A percentile compares a stretch with the other conserved stretches of the same genome.
Conservation (phyloP, 2,888 invertebrate genomes). For the Drosophila melanosoma region DNA sequence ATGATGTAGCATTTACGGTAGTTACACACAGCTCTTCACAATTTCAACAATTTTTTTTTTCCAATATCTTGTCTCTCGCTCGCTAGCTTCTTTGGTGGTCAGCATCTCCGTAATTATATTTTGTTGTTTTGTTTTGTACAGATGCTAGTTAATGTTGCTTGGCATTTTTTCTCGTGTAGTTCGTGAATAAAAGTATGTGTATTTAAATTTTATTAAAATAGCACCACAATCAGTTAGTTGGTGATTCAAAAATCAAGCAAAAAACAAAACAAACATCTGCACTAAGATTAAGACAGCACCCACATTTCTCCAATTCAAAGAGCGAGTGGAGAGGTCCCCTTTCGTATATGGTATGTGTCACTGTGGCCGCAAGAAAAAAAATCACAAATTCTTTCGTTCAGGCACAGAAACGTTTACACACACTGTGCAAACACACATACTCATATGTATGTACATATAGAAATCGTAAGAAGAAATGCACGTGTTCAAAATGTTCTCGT, state of each 20-base stretch:
- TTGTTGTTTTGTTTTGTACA: conserved; percentile 14
- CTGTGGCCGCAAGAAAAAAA: conserved; percentile 54
- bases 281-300: conserved; percentile 46
- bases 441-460: conserved; percentile 14
- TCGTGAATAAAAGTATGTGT: conserved; percentile 14
- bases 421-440: conserved; percentile 11
- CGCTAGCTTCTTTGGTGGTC: conserved; percentile 28
- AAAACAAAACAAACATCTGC: conserved; percentile 63
- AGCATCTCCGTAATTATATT: conserved; percentile 12
- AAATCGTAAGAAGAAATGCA: conserved; percentile 73
- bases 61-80: not conserved
- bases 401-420: conserved; percentile 36
- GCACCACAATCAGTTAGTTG: conserved; percentile 51
- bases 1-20: conserved; percentile 28
- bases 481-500: conserved; percentile 77
- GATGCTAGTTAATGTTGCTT: conserved; percentile 46
- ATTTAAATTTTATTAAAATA: conserved; percentile 1
- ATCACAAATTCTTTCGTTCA: conserved; percentile 69
- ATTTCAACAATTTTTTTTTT: conserved; percentile 28
- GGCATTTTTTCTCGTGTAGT: conserved; percentile 4
- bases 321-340: not conserved
- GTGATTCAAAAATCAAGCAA: conserved; percentile 34
- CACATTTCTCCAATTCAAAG: conserved; percentile 23
- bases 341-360: conserved; percentile 62
- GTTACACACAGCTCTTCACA: conserved; percentile 19